Base-by-base conservation (phyloP, 2,113 vertebrate species). In the Sakesphorus luctuosus region DNA sequence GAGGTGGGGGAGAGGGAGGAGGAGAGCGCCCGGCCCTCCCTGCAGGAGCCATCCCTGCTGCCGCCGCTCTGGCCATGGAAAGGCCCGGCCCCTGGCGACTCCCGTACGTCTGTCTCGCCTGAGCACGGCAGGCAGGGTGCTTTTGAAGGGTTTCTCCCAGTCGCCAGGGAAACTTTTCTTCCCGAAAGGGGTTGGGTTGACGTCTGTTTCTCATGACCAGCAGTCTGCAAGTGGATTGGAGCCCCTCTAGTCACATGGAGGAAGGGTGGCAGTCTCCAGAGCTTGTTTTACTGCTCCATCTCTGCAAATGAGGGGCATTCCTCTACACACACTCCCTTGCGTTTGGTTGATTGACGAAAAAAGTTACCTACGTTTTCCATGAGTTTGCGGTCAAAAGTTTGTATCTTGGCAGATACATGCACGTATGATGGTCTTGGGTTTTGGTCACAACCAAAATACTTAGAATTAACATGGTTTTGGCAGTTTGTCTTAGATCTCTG, bases 51-150 rank as follows among this genome's bases (percentile, higher is more conserved):
- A 0, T 8, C 2, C 26, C 26, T 38, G 33, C 29, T 26, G 6
- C 11, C 4, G 0, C 10, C 24, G 2, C 25, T 11, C 24, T 3
- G 29, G n/a, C 28, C 3, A 0, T 4, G 10, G 26, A 28, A 33
- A 3, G 14, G 55, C 20, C 33, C 13, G 7, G 14, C 15, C 10
- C 15, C 8, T 10, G 2, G 16, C 13, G 0, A 7, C 9, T 19
- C 9, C 13, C 3, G 8, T 5, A 1, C 3, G 0, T 6, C 17
- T 74, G 7, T 12, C 31, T 13, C 1, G 0, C 20, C 35, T 8
- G 33, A 7, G n/a, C 4, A 0, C 9, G 24, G 26, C 69, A 20
- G 26, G 26, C 69, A 20, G 24, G 20, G 2, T 53, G 68, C 10
- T 50, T 28, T 35, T 29, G n/a, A 23, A 20, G 26, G 3, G 13